Evolutionary conservation across 1,140 invertebrate species (phyloP).

Genomic region (Battus philenor): DNA sequence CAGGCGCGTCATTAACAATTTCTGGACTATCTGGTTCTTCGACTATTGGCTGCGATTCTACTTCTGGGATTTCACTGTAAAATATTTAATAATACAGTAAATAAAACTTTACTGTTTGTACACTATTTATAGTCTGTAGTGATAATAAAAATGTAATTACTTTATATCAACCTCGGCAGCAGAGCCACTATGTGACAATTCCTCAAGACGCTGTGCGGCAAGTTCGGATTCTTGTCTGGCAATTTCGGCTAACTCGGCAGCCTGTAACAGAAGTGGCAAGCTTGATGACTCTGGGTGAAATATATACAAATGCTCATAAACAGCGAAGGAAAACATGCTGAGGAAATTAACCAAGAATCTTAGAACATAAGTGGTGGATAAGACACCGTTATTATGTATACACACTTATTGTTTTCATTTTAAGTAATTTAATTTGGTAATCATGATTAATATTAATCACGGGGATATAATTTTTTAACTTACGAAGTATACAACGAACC

Average conservation of each 20-base stretch:
- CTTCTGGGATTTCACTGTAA: conserved; percentile 49
- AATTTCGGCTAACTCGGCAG: conserved; percentile 78
- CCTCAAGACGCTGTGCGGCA: conserved; percentile 77
- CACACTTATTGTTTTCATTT: too few species aligned
- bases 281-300: too few species aligned
- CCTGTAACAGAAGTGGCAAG: too few species aligned
- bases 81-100: conserved; percentile 19
- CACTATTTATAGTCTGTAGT: neutral
- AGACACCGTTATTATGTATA: too few species aligned
- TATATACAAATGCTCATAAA: too few species aligned
- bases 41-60: conserved; percentile 53
- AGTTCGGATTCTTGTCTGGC: conserved; percentile 78
- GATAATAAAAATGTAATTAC: conserved; percentile 21
- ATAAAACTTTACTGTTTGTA: neutral
- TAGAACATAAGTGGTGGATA: too few species aligned
- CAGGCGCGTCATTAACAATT: conserved; percentile 30
- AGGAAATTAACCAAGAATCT: too few species aligned
- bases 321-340: too few species aligned
- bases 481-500: too few species aligned
- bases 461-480: too few species aligned
- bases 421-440: too few species aligned
- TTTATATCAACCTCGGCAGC: conserved; percentile 61
- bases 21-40: conserved; percentile 63
- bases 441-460: too few species aligned
- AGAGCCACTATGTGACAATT: conserved; percentile 77